phyloP scores from a whole-genome alignment of 37 sponge, comb jelly and placozoan species.

The Cliona cf. orientalis region DNA sequence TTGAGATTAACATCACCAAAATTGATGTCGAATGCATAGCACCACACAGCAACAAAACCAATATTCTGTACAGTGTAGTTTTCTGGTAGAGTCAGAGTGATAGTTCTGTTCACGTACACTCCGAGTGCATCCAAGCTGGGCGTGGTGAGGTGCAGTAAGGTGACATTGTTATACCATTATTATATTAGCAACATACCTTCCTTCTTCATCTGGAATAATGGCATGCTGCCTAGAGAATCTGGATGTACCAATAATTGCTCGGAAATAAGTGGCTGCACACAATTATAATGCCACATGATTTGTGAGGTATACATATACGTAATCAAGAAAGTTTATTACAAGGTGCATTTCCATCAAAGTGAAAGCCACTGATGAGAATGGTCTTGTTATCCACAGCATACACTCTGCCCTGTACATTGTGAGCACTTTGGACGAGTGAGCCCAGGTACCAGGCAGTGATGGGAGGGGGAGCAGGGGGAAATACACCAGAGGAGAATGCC shows the following conservation, averaged over 20 bases:
- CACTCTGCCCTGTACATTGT: constrained; percentile 9
- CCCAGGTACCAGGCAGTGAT: not conserved
- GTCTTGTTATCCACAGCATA: constrained; percentile 8
- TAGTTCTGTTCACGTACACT: not conserved
- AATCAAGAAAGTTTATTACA: constrained; percentile 10
- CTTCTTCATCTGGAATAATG: not conserved
- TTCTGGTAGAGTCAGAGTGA: constrained; percentile 4
- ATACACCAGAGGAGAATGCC: not conserved
- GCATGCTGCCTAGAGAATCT: not conserved
- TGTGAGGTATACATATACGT: not conserved
- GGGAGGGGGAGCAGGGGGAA: not conserved
- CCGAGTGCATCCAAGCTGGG: not conserved
- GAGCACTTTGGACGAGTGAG: not conserved
- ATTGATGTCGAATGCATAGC: not conserved
- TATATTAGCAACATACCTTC: not conserved
- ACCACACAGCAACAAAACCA: constrained; percentile 13
- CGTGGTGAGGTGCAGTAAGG: not conserved
- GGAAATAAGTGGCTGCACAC: not conserved
- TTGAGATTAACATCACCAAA: not conserved
- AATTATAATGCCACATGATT: not conserved
- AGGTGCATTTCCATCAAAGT: constrained; percentile 31
- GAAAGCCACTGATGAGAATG: not conserved
- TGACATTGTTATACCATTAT: not conserved
- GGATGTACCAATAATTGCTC: not conserved
- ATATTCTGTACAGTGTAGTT: constrained; percentile 24